Conservation (phyloP, 1,140 invertebrate genomes). For the Drosophila mauritiana region DNA sequence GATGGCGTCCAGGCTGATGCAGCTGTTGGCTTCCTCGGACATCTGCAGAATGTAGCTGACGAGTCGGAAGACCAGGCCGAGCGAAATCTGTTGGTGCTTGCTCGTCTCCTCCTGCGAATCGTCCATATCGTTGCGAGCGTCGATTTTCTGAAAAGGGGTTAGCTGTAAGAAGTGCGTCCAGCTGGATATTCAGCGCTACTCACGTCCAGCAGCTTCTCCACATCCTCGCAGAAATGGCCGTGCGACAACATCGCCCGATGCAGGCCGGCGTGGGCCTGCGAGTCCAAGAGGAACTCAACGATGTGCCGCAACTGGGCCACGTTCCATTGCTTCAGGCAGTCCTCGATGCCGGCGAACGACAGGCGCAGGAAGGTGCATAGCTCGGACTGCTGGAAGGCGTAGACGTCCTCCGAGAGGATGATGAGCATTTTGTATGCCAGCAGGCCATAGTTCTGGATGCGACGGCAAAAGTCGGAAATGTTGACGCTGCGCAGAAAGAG, state of each 20-base stretch:
- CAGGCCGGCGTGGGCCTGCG: slow-evolving; percentile 59
- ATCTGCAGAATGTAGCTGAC: slow-evolving; percentile 65
- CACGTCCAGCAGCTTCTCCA: slow-evolving; percentile 73
- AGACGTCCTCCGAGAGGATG: slow-evolving; percentile 86
- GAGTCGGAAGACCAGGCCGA: slow-evolving; percentile 63
- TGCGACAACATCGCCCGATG: slow-evolving; percentile 73
- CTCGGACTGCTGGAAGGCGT: slow-evolving; percentile 72
- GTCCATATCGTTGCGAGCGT: slow-evolving; percentile 51
- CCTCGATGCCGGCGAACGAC: slow-evolving; percentile 84
- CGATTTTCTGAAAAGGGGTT: slow-evolving; percentile 59
- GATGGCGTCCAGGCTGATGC: slow-evolving; percentile 73
- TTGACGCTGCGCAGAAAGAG: slow-evolving; percentile 86
- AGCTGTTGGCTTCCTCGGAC: slow-evolving; percentile 36
- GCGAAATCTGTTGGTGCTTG: slow-evolving; percentile 71
- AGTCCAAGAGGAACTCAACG: slow-evolving; percentile 85
- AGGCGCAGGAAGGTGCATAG: slow-evolving; percentile 84
- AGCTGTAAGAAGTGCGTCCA: not conserved
- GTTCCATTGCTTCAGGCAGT: slow-evolving; percentile 85
- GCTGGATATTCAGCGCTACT: not conserved
- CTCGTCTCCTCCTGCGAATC: slow-evolving; percentile 84
- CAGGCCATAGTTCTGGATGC: slow-evolving; percentile 83
- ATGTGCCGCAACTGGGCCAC: slow-evolving; percentile 85
- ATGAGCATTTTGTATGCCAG: slow-evolving; percentile 86
- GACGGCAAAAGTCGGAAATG: slow-evolving; percentile 84
- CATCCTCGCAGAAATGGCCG: slow-evolving; percentile 67